Base-by-base conservation (phyloP, 2,888 invertebrate species). In the Drosophila neotestacea region DNA sequence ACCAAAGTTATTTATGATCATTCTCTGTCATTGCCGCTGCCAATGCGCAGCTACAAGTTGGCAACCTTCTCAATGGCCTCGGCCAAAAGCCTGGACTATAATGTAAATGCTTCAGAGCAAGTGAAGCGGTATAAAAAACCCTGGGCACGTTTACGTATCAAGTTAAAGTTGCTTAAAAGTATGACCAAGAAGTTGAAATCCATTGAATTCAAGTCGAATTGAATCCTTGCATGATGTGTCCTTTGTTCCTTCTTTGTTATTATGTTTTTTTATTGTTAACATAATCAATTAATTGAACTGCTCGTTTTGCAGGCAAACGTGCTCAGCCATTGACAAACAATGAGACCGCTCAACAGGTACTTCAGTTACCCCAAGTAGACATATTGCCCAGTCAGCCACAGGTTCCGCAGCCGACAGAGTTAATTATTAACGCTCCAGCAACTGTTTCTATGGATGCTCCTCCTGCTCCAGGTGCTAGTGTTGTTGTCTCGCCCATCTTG, bases 291-390 rank as follows among this genome's bases (percentile, higher is more conserved):
- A 30, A 30, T 46, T 32, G n/a, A 44, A 63, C 32, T 51, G 50
- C 41, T 51, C 52, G 27, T 73, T 30, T 74, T 82, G 16, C 80
- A 92, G 91, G 90, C 51, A 90, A 88, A 55, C 91, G 91, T 16
- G 85, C 90, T 34, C 91, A 91, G 68, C 81, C 90, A 44, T 76
- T 91, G 82, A 81, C 90, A 28, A 75, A 79, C 69, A 55, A 47
- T 34, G 56, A 55, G 32, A 22, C 34, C 10, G 54, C 42, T 27
- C 70, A 73, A 27, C 77, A 67, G 59, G 46, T 86, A 28, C 87
- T 88, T 6, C 55, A 56, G 44, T 36, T 56, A 47, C 85, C 13
- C 32, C 55, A 56, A 13, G 84, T 86, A 54, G 75, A 82, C 16
- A 81, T 89, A 34, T 27, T 86, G 27, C 88, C 91, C 30, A 80